Base-by-base conservation (phyloP, 2,797 vertebrate genomes). In the Phoxinus dragarum region DNA sequence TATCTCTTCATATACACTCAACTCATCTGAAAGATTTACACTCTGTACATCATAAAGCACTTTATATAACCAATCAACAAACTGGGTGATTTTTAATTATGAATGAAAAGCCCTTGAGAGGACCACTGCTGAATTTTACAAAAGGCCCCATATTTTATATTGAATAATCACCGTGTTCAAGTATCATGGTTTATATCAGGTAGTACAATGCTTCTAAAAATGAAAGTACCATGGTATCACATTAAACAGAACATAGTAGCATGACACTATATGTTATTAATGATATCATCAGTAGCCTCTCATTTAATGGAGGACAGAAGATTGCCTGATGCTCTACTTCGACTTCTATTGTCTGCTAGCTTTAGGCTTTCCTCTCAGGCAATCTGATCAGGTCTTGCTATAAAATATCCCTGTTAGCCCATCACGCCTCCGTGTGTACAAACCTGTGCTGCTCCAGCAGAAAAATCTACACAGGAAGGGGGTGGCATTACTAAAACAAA, bases 401-500 rank as follows among this genome's bases (percentile, higher is more conserved):
- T 69, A 67, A 66, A 23, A 36, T 76, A 69, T 85, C 72, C 52
- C 78, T 71, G 72, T 71, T 81, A 84, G 77, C 77, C 71, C 78
- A 87, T 59, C 79, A 84, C 27, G 36, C 59, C 34, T 64, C 49
- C 49, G 31, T 84, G 72, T 86, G 27, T 36, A 79, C 72, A 90
- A 90, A 92, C 92, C 89, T 92, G 91, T 90, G 89, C 89, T 84
- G 89, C 81, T 77, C 88, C 90, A 91, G 44, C 81, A 83, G 87
- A 90, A 90, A 84, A 91, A 94, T 92, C 91, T 91, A 92, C 90
- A 80, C 72, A 89, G 88, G 86, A 92, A 90, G 89, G 90, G 92
- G 91, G 89, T 88, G 78, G 56, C 90, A 93, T 94, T 91, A 87
- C 89, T 75, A 82, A 89, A 89, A 93, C 92, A 93, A 93, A 94